Percentiles rank a stretch among this genome's conserved stretches.
Conservation (phyloP, 1,140 invertebrate species). For the Drosophila sproati region DNA sequence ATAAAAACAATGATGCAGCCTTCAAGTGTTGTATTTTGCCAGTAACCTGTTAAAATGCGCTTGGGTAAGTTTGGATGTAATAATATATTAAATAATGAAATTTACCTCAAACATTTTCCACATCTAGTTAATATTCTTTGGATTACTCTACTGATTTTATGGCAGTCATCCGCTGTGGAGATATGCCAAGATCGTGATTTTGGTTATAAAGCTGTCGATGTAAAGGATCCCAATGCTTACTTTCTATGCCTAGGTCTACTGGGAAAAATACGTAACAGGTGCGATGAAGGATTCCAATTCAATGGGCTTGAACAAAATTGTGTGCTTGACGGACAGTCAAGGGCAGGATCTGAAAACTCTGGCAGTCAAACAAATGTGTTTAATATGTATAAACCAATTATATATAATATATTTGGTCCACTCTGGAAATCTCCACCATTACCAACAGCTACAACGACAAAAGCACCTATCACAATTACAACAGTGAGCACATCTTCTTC, state of each 20-base stretch:
- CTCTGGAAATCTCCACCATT: neutral
- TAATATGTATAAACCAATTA: constrained; percentile 37
- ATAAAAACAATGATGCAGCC: constrained; percentile 9
- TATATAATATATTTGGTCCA: constrained; percentile 36
- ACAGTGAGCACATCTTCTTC: constrained; percentile 1
- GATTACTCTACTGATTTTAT: constrained; percentile 21
- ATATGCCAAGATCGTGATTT: constrained; percentile 20
- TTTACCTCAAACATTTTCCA: neutral
- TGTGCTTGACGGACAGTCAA: neutral
- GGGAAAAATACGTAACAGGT: constrained; percentile 16
- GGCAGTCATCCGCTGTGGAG: constrained; percentile 1
- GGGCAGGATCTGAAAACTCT: neutral
- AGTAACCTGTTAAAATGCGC: constrained; percentile 8
- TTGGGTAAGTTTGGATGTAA: constrained; percentile 15
- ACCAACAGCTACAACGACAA: neutral
- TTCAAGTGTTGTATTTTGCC: neutral
- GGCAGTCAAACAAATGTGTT: constrained; percentile 6
- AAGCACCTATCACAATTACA: neutral
- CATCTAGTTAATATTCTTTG: constrained; percentile 19
- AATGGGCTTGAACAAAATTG: constrained; percentile 26
- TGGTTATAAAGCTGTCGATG: constrained; percentile 29
- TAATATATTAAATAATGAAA: neutral
- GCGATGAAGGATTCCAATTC: constrained; percentile 27
- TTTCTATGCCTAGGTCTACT: constrained; percentile 31
- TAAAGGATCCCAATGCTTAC: constrained; percentile 15